Conservation (phyloP, 2,113 vertebrate species). For the Siniperca knerii region DNA sequence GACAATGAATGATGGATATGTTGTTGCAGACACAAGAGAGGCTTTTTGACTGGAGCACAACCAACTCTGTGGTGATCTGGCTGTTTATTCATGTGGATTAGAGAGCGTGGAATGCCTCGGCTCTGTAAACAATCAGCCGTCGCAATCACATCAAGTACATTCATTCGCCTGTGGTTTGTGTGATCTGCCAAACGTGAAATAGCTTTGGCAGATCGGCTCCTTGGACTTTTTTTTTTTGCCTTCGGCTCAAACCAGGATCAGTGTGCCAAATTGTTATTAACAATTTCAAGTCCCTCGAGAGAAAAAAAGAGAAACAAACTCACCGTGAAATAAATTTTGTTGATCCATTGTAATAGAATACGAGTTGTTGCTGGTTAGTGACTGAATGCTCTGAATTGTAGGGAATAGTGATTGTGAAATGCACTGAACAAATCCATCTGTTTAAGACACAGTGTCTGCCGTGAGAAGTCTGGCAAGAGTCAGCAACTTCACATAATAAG, state of each 20-base stretch:
- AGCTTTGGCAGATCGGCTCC: slow-evolving; percentile 68
- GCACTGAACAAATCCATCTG: slow-evolving; percentile 49
- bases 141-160: slow-evolving; percentile 69
- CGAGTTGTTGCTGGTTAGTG: slow-evolving; percentile 37
- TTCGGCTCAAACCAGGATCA: slow-evolving; percentile 39
- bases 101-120: slow-evolving; percentile 63
- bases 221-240: slow-evolving; percentile 41
- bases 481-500: slow-evolving; percentile 40
- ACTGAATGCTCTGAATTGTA: slow-evolving; percentile 30
- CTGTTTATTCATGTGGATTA: slow-evolving; percentile 69
- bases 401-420: slow-evolving; percentile 61
- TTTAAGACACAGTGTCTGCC: slow-evolving; percentile 39
- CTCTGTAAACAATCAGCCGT: slow-evolving; percentile 79
- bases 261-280: slow-evolving; percentile 54
- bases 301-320: slow-evolving; percentile 39
- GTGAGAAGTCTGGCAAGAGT: slow-evolving; percentile 46
- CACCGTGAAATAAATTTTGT: slow-evolving; percentile 38
- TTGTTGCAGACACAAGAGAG: slow-evolving; percentile 61
- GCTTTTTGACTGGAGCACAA: slow-evolving; percentile 47
- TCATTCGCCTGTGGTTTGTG: slow-evolving; percentile 72
- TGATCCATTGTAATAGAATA: slow-evolving; percentile 29
- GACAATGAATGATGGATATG: slow-evolving; percentile 58
- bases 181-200: slow-evolving; percentile 78
- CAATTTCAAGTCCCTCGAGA: slow-evolving; percentile 5
- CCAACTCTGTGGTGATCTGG: slow-evolving; percentile 60